phyloP scores from a whole-genome alignment of 2,113 vertebrate species.

The Festucalex cinctus region DNA sequence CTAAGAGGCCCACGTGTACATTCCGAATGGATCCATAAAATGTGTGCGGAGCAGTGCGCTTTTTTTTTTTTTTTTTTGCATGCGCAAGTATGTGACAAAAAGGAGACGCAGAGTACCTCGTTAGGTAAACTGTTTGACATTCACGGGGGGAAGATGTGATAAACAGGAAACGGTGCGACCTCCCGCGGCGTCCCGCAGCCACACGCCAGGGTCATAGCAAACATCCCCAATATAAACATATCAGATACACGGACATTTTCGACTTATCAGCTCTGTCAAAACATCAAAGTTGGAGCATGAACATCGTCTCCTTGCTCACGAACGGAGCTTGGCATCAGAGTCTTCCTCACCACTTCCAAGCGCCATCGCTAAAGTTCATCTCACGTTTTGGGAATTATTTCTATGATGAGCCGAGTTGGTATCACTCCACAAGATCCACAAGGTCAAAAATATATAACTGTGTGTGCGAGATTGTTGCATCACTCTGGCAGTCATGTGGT shows the following conservation, averaged over 20 bases:
- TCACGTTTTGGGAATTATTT: neutral
- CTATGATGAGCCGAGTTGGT: neutral
- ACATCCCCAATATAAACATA: constrained; percentile 64
- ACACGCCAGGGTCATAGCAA: constrained; percentile 64
- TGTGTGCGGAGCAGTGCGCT: constrained; percentile 5
- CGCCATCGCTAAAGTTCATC: neutral
- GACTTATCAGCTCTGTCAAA: constrained; percentile 59
- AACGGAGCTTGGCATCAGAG: constrained; percentile 30
- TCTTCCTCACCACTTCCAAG: constrained; percentile 7
- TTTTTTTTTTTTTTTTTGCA: constrained; percentile 13
- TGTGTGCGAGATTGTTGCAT: constrained; percentile 59
- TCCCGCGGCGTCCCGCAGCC: constrained; percentile 56
- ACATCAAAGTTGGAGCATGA: constrained; percentile 46
- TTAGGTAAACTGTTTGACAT: constrained; percentile 75
- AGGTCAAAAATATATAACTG: constrained; percentile 35
- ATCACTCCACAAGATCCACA: constrained; percentile 7
- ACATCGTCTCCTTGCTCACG: constrained; percentile 30
- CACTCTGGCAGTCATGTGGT: constrained; percentile 72
- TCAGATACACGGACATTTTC: constrained; percentile 55
- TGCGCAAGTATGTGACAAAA: constrained; percentile 28
- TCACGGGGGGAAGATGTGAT: constrained; percentile 58
- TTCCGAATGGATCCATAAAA: constrained; percentile 2
- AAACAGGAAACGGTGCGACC: constrained; percentile 69
- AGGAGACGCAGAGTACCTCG: constrained; percentile 60
- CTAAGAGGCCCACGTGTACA: neutral